Evolutionary conservation across 2,113 vertebrate genomes (phyloP), one percentile per base, ranked within the genome.

Genomic region (Ia io): DNA sequence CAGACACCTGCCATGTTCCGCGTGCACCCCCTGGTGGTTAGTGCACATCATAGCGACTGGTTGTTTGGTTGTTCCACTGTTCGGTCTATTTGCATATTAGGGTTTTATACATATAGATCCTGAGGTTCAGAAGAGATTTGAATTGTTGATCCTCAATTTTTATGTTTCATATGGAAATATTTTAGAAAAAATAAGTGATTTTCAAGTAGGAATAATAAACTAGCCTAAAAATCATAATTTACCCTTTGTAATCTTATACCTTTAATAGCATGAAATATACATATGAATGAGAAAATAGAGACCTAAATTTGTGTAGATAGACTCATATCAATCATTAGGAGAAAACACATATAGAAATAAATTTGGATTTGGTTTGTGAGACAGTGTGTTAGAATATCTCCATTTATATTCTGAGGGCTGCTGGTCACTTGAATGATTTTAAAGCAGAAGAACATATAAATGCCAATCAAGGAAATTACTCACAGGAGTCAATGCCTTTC

Each of bases 221-320:
- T 10, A 40, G 78, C 91, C 18, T 35, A 40, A 94, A 85, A 85
- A 20, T 18, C 14, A 93, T 67, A n/a, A 87, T 47, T 88, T 65
- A 82, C 28, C 5, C 18, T 79, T 87, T 56, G 59, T 70, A 89
- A 30, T 65, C 53, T 71, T 35, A 93, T 40, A 79, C 18, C 7
- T 86, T 92, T 96, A 93, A 95, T 90, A 65, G 28, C 92, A 87
- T 47, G 79, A 94, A 0, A 51, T 56, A 89, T 88, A 74, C 67
- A 95, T 96, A 95, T 85, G 77, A 83, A 96, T 96, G 93, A 98
- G 89, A 96, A 96, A 95, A 90, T 44, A 94, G 56, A 95, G 40
- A 88, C 32, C 28, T 95, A 80, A 93, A 94, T 95, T 97, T 96
- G 70, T 97, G 97, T 97, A 92, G 92, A 97, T 87, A 96, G 95